Evolutionary conservation across 1,140 invertebrate species (phyloP).

Genomic region (Penaeus japonicus): DNA sequence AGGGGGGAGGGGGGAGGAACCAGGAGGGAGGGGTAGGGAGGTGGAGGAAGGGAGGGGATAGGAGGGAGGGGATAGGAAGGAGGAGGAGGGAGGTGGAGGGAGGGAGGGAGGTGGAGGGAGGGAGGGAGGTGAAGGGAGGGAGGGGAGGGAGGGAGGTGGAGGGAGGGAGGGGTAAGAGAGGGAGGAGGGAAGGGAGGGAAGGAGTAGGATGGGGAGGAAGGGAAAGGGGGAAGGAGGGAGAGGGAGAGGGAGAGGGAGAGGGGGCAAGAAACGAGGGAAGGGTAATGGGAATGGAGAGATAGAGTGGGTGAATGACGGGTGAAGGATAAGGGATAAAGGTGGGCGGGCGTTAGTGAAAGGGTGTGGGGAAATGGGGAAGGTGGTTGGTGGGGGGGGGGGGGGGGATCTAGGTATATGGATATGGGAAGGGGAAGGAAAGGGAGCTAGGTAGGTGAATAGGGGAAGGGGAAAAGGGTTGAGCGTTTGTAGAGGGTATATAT

Average conservation of each 20-base stretch:
- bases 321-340: neutral
- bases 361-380: neutral
- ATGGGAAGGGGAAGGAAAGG: neutral
- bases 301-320: accelerated
- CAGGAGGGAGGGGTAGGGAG: neutral
- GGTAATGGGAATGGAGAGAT: too few relatives aligned
- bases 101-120: neutral
- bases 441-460: too few relatives aligned
- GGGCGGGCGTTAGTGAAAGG: neutral
- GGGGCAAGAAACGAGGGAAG: neutral
- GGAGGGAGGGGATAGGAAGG: neutral
- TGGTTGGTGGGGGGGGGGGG: neutral
- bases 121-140: neutral
- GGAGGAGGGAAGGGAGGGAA: neutral
- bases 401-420: too few relatives aligned
- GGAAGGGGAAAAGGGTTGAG: too few relatives aligned
- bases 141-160: neutral
- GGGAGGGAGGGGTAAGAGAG: neutral
- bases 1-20: too few relatives aligned
- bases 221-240: neutral
- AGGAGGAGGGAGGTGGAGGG: neutral
- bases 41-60: neutral
- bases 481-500: too few relatives aligned
- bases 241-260: neutral
- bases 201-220: neutral